These are phyloP conservation scores for Bubo scandiacus DNA, from an alignment of 2,113 vertebrate species.

Conservation along the genomic window DNA sequence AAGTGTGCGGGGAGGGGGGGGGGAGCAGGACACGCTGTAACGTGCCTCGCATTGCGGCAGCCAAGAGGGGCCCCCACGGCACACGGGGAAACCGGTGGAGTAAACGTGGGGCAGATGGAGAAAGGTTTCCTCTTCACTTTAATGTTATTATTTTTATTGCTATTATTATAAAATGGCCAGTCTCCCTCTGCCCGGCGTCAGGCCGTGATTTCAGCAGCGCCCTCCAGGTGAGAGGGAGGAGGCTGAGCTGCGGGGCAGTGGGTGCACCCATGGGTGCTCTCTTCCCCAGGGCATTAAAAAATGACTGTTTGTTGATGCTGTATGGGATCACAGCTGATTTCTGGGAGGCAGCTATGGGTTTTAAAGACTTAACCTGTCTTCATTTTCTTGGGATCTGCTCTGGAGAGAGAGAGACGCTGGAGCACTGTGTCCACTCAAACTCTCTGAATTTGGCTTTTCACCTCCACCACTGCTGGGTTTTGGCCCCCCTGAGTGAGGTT, in stretches of 20 bases:
- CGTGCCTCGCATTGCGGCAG: background rate
- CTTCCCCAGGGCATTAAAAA: fast-evolving
- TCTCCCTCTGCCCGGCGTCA: fast-evolving
- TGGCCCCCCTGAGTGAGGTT: background rate
- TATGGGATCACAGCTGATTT: fast-evolving
- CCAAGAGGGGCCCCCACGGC: background rate
- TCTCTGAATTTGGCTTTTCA: background rate
- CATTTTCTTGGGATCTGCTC: fast-evolving
- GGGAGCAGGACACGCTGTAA: background rate
- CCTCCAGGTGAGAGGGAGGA: background rate
- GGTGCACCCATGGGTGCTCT: background rate
- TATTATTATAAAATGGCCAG: fast-evolving
- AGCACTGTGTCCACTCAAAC: fast-evolving
- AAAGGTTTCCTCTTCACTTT: fast-evolving
- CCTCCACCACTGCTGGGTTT: fast-evolving
- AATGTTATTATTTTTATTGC: fast-evolving
- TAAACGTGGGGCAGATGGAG: fast-evolving
- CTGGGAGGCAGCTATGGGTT: background rate
- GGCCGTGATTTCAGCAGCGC: background rate
- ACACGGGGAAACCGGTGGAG: fast-evolving
- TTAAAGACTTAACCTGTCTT: fast-evolving
- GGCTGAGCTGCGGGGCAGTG: fast-evolving
- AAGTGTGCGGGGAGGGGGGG: background rate
- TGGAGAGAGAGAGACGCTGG: background rate
- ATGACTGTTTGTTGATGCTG: fast-evolving